Conservation (phyloP, 2,888 invertebrate species). For the Lasioglossum figueresi region DNA sequence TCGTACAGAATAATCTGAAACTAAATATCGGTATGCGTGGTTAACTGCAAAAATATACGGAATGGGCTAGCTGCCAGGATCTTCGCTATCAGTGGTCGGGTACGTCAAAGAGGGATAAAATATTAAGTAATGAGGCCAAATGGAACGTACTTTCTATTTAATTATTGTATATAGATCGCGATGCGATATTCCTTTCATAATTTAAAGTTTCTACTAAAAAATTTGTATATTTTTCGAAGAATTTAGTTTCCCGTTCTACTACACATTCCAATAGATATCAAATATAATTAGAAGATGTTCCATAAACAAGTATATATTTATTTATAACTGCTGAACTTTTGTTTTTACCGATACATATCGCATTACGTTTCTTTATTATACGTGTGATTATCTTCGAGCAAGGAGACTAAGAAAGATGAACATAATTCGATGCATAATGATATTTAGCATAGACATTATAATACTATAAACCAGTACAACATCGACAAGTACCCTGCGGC, state of each 20-base stretch:
- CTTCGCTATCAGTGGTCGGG: slow-evolving; percentile 46
- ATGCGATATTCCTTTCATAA: not conserved
- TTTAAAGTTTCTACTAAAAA: not conserved
- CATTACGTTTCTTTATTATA: no score
- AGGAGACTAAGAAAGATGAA: not conserved
- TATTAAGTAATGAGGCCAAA: slow-evolving; percentile 54
- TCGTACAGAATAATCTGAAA: slow-evolving; percentile 34
- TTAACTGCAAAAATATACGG: slow-evolving; percentile 26
- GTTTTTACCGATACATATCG: no score
- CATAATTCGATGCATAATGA: no score
- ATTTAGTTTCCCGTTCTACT: not conserved
- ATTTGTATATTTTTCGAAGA: not conserved
- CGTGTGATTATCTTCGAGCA: not conserved
- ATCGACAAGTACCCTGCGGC: no score
- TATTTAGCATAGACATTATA: not conserved
- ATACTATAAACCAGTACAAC: no score
- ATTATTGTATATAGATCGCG: slow-evolving; percentile 17
- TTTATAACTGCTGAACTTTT: not conserved
- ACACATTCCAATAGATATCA: not conserved
- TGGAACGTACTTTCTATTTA: slow-evolving; percentile 43
- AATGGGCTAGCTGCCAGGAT: slow-evolving; percentile 49
- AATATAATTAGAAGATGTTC: not conserved
- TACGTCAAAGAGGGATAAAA: slow-evolving; percentile 64
- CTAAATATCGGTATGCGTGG: slow-evolving; percentile 45
- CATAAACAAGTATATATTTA: not conserved